These are phyloP conservation scores for Phortica variegata DNA, from an alignment of 1,140 invertebrate genomes.

Conservation along the genomic window DNA sequence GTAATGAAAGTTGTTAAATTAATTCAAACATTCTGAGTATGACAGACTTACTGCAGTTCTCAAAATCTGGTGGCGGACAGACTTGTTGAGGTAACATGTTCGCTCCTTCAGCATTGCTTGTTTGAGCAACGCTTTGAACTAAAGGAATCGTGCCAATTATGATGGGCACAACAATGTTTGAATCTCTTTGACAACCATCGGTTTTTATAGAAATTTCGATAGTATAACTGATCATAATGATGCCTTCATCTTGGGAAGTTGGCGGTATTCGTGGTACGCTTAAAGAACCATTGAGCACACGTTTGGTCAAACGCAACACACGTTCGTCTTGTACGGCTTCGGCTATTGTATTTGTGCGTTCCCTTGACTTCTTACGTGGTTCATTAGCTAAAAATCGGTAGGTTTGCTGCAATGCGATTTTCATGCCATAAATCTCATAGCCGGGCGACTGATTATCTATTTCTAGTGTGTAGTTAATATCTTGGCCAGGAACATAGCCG, in stretches of 20 bases:
- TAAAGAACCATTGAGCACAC: slow-evolving; percentile 26
- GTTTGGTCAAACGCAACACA: slow-evolving; percentile 35
- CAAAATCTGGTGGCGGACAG: slow-evolving; percentile 37
- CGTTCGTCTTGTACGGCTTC: slow-evolving; percentile 12
- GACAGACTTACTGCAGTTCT: slow-evolving; percentile 36
- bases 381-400: slow-evolving; percentile 25
- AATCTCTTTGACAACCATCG: slow-evolving; percentile 27
- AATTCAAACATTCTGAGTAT: neutral
- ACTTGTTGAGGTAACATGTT: slow-evolving; percentile 26
- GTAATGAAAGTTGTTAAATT: neutral
- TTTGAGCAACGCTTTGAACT: slow-evolving; percentile 31
- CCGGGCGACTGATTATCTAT: slow-evolving; percentile 39
- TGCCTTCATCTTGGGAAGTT: slow-evolving; percentile 51
- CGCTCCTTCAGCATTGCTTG: slow-evolving; percentile 24
- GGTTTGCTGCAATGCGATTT: slow-evolving; percentile 20
- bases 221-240: slow-evolving; percentile 27
- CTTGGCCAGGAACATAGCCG: slow-evolving; percentile 44
- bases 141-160: slow-evolving; percentile 40
- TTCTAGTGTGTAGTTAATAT: slow-evolving; percentile 26
- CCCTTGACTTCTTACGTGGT: slow-evolving; percentile 19
- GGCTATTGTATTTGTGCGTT: slow-evolving; percentile 15
- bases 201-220: slow-evolving; percentile 29
- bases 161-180: slow-evolving; percentile 32
- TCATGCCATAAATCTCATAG: slow-evolving; percentile 28
- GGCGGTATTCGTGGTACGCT: slow-evolving; percentile 37